phyloP scores from a whole-genome alignment of 2,797 vertebrate genomes.

The Poeciliopsis turneri region DNA sequence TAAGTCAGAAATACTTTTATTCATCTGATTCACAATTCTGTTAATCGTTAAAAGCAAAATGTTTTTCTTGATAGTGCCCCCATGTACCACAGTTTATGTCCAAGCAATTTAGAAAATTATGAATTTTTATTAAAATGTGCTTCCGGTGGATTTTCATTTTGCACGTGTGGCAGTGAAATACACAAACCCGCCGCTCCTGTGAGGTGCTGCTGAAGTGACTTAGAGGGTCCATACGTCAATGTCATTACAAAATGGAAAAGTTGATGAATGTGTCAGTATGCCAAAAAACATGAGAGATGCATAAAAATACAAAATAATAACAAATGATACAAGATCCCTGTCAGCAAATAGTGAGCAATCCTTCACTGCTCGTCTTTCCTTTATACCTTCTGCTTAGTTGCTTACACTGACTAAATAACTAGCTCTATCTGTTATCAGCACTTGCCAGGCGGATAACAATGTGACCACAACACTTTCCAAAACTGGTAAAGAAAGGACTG shows the following conservation, averaged over 20 bases:
- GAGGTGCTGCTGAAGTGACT: not conserved
- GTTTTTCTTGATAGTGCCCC: not conserved
- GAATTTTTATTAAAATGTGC: not conserved
- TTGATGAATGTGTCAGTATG: not conserved
- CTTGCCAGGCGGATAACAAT: conserved; percentile 54
- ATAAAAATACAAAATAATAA: conserved; percentile 20
- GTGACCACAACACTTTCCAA: conserved; percentile 60
- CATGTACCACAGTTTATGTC: not conserved
- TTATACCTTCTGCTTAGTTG: not conserved
- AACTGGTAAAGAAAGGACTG: conserved; percentile 60
- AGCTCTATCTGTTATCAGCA: conserved; percentile 31
- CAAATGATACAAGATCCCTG: not conserved
- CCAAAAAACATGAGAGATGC: not conserved
- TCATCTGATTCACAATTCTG: not conserved
- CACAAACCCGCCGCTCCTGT: not conserved
- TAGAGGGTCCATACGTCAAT: not conserved
- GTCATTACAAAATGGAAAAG: conserved; percentile 8
- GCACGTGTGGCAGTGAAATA: not conserved
- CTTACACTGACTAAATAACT: not conserved
- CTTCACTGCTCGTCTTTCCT: not conserved
- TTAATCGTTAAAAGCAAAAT: not conserved
- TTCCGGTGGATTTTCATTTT: not conserved
- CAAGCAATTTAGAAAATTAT: not conserved
- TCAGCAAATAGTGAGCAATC: conserved; percentile 2
- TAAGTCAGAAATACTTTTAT: not conserved